Evolutionary conservation across 2,888 invertebrate species (phyloP), one percentile per base, ranked within the genome.

Genomic region (Orthosia gracilis): DNA sequence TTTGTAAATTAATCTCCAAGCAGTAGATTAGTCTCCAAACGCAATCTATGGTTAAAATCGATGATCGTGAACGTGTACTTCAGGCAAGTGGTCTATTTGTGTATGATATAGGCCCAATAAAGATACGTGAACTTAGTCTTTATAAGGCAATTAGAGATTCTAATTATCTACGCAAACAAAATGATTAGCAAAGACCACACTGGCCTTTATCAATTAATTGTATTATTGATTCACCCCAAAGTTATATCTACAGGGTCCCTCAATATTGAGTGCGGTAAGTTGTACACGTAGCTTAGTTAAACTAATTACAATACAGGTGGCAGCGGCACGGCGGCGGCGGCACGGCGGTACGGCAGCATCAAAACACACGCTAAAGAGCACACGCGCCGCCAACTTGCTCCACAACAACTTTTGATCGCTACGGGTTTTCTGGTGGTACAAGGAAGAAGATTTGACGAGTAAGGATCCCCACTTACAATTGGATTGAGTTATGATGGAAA

Each of bases 261-360:
- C 26, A 67, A 57, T 73, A 73, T 68, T 45, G 65, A 79, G 76
- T 80, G 81, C 23, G 69, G 64, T 50, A 69, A 73, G 54, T 83
- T 62, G 49, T 76, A 80, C 91, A 91, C 92, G 90, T 90, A 88
- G 57, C 26, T 62, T 91, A 91, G 94, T 92, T 93, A 91, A 94
- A 94, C 92, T 95, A 94, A 95, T 95, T 94, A 95, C 93, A 94
- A 93, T 95, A 94, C 94, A 94, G 95, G 94, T 94, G 93, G 91
- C 87, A 88, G 94, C 91, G 92, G 89, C 94, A 91, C 92, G 92
- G 89, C 94, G 9, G 40, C 9, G 40, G 40, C 40, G 40, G 40
- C 40, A 40, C 40, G 40, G 40, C 40, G 40, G 40, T 40, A 40
- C 9, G 40, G 40, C 92, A 92, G 89, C 94, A 91, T 90, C 90